These are phyloP conservation scores for Eupristina koningsbergeri DNA, from an alignment of 1,140 invertebrate species.

Conservation along the genomic window DNA sequence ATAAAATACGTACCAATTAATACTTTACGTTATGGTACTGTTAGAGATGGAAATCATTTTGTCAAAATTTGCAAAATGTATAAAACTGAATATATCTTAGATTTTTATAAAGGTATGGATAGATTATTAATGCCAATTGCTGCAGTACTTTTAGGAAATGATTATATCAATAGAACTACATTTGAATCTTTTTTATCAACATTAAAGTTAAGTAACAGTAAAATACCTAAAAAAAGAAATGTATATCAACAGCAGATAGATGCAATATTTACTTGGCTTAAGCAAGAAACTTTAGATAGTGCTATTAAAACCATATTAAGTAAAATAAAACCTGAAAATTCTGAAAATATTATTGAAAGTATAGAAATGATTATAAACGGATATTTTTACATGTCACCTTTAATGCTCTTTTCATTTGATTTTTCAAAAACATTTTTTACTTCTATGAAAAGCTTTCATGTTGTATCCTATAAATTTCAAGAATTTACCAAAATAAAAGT, in stretches of 20 bases:
- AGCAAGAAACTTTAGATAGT: constrained; percentile 78
- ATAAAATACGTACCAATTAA: constrained; percentile 86
- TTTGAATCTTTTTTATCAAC: constrained; percentile 82
- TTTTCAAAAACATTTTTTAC: constrained; percentile 48
- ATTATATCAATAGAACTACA: constrained; percentile 81
- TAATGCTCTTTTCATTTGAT: constrained; percentile 70
- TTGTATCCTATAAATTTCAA: too few relatives aligned
- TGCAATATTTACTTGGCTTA: constrained; percentile 83
- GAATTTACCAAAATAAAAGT: too few relatives aligned
- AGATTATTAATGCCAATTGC: constrained; percentile 82
- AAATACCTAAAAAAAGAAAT: constrained; percentile 73
- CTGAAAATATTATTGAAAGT: constrained; percentile 67
- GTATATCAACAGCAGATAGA: constrained; percentile 78
- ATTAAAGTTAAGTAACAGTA: constrained; percentile 78
- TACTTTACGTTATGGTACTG: constrained; percentile 73
- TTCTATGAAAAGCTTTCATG: too few relatives aligned
- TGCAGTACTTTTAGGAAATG: constrained; percentile 89
- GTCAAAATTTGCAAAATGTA: constrained; percentile 81
- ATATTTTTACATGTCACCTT: constrained; percentile 76
- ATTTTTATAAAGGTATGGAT: constrained; percentile 78
- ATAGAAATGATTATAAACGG: constrained; percentile 78
- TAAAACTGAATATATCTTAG: constrained; percentile 79
- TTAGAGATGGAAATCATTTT: constrained; percentile 55
- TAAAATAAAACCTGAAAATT: constrained; percentile 73
- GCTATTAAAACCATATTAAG: constrained; percentile 80